phyloP scores from a whole-genome alignment of 2,113 vertebrate species.

The Nycticorax nycticorax region DNA sequence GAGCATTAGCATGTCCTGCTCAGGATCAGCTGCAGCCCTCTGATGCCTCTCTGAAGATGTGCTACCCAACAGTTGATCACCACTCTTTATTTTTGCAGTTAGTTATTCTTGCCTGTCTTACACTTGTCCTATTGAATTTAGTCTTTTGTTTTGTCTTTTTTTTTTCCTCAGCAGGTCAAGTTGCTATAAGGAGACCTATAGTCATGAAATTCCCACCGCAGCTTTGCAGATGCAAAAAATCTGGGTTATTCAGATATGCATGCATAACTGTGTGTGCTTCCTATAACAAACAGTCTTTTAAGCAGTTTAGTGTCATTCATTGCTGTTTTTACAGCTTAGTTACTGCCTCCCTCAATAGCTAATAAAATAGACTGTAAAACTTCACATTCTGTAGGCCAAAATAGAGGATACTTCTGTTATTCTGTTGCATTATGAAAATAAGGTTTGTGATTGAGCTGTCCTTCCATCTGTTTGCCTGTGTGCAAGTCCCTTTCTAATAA shows the following conservation, averaged over 20 bases:
- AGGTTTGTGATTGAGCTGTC: neutral
- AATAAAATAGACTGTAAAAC: constrained; percentile 20
- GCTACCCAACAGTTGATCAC: neutral
- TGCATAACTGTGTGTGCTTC: neutral
- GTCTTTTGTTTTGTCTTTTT: no score
- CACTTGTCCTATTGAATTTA: neutral
- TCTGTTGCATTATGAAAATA: neutral
- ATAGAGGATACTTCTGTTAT: neutral
- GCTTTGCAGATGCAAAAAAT: neutral
- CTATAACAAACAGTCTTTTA: neutral
- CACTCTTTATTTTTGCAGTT: neutral
- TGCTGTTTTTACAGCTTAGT: constrained; percentile 7
- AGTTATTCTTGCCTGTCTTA: neutral
- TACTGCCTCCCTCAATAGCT: constrained; percentile 11
- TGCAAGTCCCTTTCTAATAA: neutral
- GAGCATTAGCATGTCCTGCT: neutral
- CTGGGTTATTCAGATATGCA: neutral
- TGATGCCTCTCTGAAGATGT: neutral
- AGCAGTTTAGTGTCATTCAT: neutral
- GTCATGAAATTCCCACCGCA: neutral
- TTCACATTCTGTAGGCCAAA: neutral
- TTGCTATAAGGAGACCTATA: neutral
- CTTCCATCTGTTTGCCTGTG: neutral
- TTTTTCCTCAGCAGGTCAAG: neutral
- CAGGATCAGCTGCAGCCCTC: neutral